Base-by-base conservation (phyloP, 2,888 invertebrate species). In the Torymus tubicola region DNA sequence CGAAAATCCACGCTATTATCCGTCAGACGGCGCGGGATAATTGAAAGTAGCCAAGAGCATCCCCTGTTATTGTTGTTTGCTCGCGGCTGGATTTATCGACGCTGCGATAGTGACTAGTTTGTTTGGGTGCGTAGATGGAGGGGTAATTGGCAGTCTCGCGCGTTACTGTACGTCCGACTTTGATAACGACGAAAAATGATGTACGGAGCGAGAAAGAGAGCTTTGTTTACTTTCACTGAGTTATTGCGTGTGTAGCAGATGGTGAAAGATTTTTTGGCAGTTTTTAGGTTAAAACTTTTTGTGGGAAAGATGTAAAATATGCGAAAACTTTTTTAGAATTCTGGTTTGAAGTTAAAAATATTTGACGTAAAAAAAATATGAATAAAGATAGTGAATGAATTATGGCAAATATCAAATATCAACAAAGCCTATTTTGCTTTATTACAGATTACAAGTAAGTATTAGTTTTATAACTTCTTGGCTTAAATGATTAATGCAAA, bases 1-100 rank as follows among this genome's bases (percentile, higher is more conserved):
- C 61, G 68, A 63, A 76, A 76, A 76, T 69, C 61, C 18, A 10
- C 21, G 55, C 52, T 18, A 57, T 42, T 42, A 42, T 42, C 42
- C 42, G 42, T 42, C 42, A 42, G 8, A 42, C 42, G 42, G 42
- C 31, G 42, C 24, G n/a, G 31, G 67, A 58, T 60, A 58, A 68
- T 68, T 68, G 68, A 68, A 75, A 68, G 16, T 68, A 14, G 24
- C 10, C 42, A 8, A 42, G 42, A 42, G 42, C 42, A 42, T 18
- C 60, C 60, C 21, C 16, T 12, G 75, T 10, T 24, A 31, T n/a
- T 69, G 61, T 63, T 69, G 61, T 63, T 69, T 55, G 53, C 57
- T 16, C 42, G 10, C 21, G 65, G 50, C 18, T 42, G 75, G 61
- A 77, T 69, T 77, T 57, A 70, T 77, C 70, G 61, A 16, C 5